phyloP scores from a whole-genome alignment of 2,888 invertebrate genomes.

The Agrotis puta region DNA sequence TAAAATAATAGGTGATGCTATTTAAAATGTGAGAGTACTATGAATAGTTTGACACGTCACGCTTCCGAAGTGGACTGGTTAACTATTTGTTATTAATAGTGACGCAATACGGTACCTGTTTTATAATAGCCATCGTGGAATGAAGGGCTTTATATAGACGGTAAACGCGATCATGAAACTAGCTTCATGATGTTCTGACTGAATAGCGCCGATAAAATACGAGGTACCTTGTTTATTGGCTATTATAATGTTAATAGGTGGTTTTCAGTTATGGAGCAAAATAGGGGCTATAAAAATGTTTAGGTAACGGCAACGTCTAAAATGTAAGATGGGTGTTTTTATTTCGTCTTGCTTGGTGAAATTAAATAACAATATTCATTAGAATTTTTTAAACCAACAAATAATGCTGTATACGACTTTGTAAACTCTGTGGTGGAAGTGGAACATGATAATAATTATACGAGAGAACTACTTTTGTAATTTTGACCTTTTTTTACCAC shows the following conservation, averaged over 20 bases:
- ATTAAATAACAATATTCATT: not conserved
- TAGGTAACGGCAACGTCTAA: not conserved
- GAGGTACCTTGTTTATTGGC: not conserved
- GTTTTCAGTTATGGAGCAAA: not conserved
- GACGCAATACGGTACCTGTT: conserved; percentile 74
- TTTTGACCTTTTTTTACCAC: not conserved
- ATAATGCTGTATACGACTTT: conserved; percentile 20
- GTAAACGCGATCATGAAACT: conserved; percentile 36
- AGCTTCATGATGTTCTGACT: conserved; percentile 13
- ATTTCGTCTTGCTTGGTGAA: not conserved
- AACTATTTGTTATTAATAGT: conserved; percentile 73
- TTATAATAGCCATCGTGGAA: conserved; percentile 62
- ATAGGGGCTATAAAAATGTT: not conserved
- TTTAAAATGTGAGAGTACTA: conserved; percentile 82
- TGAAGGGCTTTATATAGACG: conserved; percentile 61
- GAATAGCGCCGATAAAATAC: conserved; percentile 7
- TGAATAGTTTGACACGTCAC: conserved; percentile 86
- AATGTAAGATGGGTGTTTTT: not conserved
- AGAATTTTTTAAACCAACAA: not conserved
- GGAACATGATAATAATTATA: not conserved
- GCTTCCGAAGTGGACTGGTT: conserved; percentile 77
- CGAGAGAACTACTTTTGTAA: not conserved
- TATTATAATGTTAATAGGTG: not conserved
- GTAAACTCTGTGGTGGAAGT: not conserved
- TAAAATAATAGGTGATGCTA: conserved; percentile 86